Base-by-base conservation (phyloP, 2,888 invertebrate genomes). In the Chaitophorus viminalis region DNA sequence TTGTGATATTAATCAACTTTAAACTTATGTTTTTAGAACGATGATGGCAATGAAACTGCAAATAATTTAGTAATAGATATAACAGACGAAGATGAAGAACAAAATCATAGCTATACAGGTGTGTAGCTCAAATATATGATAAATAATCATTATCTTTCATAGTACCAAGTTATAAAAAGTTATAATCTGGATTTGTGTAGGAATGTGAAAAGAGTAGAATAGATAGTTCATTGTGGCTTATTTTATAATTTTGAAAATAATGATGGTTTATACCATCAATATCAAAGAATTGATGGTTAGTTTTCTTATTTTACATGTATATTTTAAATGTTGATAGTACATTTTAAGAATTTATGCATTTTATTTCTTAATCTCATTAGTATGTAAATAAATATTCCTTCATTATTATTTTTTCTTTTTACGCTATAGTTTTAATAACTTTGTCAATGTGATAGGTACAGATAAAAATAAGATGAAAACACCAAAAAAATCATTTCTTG, bases 401-500 rank as follows among this genome's bases (percentile, higher is more conserved):
- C 39, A 21, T 18, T 33, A 33, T 72, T 39, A 39, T 39, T 39
- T 39, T 39, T 39, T 39, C 8, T 39, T 31, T 70, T 25, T 39
- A 31, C 54, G 31, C 0, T 46, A 70, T 29, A 25, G n/a, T 46
- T 4, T 39, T 65, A 36, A 46, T 46, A 46, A 36, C 0, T 18
- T 0, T 83, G 36, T 36, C 2, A 21, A 60, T 86, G 3, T 86
- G 25, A 25, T 81, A 87, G 79, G n/a, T 75, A 75, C 39, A 65
- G 86, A 86, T 36, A 79, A 86, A 46, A 77, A 4, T 60, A 65
- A 75, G 3, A 21, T 21, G 0, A 68, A 18, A 39, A 21, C 21
- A 31, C 25, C 46, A 33, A 85, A 85, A 77, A 87, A 25, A 74
- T 74, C 79, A 31, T 46, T 79, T 4, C 89, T 91, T 21, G 90